A percentile compares a stretch with the other conserved stretches of the same genome.
Evolutionary conservation across 2,888 invertebrate species (phyloP).

Genomic region (Serrognathus titanus): DNA sequence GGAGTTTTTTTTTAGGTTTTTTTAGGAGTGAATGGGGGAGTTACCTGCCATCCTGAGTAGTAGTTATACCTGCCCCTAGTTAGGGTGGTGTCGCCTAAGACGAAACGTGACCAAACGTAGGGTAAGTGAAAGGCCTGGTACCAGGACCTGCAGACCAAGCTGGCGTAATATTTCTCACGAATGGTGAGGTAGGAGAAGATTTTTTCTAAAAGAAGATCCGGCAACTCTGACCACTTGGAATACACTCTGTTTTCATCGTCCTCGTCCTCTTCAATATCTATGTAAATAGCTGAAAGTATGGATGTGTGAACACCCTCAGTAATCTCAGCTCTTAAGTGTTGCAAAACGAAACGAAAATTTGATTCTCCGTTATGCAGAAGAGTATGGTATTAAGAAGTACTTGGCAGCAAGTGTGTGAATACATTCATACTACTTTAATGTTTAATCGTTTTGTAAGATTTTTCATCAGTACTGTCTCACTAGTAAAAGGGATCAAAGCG

Average conservation of each 20-base stretch:
- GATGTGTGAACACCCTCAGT: background rate
- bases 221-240: slow-evolving; percentile 64
- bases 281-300: slow-evolving; percentile 37
- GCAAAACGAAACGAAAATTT: too few relatives aligned
- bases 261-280: slow-evolving; percentile 41
- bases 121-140: slow-evolving; percentile 68
- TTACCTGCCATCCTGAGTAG: slow-evolving; percentile 75
- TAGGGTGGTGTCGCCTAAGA: slow-evolving; percentile 67
- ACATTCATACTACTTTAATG: background rate
- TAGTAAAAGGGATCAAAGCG: too few relatives aligned
- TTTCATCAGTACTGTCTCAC: too few relatives aligned
- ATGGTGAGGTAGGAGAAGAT: slow-evolving; percentile 67
- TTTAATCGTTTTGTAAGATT: too few relatives aligned
- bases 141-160: slow-evolving; percentile 66
- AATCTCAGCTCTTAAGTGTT: too few relatives aligned
- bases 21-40: too few relatives aligned
- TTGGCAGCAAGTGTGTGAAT: background rate
- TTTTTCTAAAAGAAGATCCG: slow-evolving; percentile 69
- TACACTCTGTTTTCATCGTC: slow-evolving; percentile 46
- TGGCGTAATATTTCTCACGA: slow-evolving; percentile 69
- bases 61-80: slow-evolving; percentile 75
- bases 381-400: background rate
- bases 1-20: too few relatives aligned
- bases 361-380: too few relatives aligned
- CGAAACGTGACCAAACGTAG: slow-evolving; percentile 72